Evolutionary conservation across 2,113 vertebrate genomes (phyloP), one percentile per base, ranked within the genome.

Genomic region (Aegithalos caudatus): DNA sequence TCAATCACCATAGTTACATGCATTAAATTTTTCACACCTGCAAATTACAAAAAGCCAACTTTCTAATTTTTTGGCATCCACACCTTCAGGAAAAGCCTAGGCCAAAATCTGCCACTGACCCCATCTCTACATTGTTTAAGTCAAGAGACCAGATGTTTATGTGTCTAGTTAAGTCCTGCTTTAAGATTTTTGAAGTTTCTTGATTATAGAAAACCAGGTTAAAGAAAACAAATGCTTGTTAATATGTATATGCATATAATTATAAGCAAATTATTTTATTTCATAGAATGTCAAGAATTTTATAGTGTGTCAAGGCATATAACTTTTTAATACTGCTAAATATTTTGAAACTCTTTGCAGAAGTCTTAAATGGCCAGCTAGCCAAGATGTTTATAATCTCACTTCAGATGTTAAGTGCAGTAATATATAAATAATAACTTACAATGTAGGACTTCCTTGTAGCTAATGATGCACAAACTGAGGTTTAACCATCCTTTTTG

Each of bases 21-120:
- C 16, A 48, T 93, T 87, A 83, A 96, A 95, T 28, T 58, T 70
- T 97, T 97, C 60, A 51, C 95, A 97, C 97, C 88, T 97, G 94
- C 54, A 94, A 67, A 70, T 81, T 60, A 94, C 20, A 92, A 95
- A 56, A 97, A 89, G 42, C 60, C 88, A 95, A 61, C 31, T 95
- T 90, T 56, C 53, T 89, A 93, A 94, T 81, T 93, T 95, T 96
- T 96, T 97, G 93, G 76, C 93, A 90, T 82, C 23, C 10, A 1
- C 18, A 40, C 74, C 24, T 92, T 96, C 44, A 88, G 20, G 35
- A 86, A 84, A 88, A 96, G 14, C 7, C 60, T 33, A 92, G 71
- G 58, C 76, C 65, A 77, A 94, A 93, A 80, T 91, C 33, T 67
- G 61, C 29, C 67, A 8, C 35, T 84, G 65, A 85, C 53, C 62